phyloP scores from a whole-genome alignment of 1,140 invertebrate species.

The Copidosoma floridanum region DNA sequence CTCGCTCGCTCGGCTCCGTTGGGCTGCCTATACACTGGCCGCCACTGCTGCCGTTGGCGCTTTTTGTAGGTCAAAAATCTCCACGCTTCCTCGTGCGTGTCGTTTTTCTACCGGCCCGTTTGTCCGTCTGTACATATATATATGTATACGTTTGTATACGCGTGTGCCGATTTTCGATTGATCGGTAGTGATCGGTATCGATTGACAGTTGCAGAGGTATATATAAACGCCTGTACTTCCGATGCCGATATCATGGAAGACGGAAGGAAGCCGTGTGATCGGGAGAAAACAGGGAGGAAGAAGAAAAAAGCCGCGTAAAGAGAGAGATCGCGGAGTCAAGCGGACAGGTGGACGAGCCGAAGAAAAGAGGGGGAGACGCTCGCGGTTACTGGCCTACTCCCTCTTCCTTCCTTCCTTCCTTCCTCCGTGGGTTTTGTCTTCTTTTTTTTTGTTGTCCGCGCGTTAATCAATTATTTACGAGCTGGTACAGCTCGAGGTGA shows the following conservation, averaged over 20 bases:
- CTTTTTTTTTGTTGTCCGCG: too few species aligned
- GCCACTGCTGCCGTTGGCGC: too few species aligned
- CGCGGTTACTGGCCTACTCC: slow-evolving; percentile 33
- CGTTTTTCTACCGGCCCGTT: too few species aligned
- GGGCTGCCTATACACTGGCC: too few species aligned
- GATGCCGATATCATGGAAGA: slow-evolving; percentile 4
- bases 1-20: slow-evolving; percentile 1
- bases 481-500: too few species aligned
- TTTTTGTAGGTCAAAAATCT: slow-evolving; percentile 29
- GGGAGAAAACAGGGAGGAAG: too few species aligned
- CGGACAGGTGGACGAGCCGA: too few species aligned
- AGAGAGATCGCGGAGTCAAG: too few species aligned
- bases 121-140: neutral
- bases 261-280: too few species aligned
- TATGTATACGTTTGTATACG: neutral
- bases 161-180: neutral
- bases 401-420: neutral
- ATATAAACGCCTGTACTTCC: neutral
- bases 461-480: too few species aligned
- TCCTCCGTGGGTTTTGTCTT: neutral
- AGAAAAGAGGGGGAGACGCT: too few species aligned
- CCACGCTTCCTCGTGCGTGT: neutral
- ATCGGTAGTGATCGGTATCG: neutral
- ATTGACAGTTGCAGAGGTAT: neutral
- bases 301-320: too few species aligned